Evolutionary conservation across 1,140 invertebrate genomes (phyloP).

Genomic region (Oscheius sp.): DNA sequence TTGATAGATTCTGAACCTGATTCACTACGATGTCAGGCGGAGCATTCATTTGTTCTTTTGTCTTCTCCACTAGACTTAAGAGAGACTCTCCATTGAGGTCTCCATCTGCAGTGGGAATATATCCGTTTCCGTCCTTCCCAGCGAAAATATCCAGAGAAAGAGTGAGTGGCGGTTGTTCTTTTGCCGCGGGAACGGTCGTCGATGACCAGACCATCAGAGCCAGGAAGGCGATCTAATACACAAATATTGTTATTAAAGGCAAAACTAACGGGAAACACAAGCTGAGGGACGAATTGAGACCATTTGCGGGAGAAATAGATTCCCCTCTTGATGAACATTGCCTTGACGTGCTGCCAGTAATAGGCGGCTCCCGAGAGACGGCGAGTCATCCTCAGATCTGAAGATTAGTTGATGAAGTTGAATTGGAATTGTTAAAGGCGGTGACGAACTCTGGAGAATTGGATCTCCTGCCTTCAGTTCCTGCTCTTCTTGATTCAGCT

Average conservation of each 20-base stretch:
- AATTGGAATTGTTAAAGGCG: not conserved
- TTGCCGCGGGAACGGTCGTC: slow-evolving; percentile 11
- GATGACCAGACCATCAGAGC: slow-evolving; percentile 25
- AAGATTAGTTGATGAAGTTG: slow-evolving; percentile 5
- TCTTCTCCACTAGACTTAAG: not conserved
- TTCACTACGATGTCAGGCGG: not conserved
- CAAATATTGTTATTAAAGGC: not conserved
- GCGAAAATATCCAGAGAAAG: slow-evolving; percentile 19
- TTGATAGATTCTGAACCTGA: not conserved
- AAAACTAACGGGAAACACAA: slow-evolving; percentile 35
- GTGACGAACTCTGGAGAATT: slow-evolving; percentile 22
- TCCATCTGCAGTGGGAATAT: not conserved
- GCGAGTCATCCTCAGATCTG: slow-evolving; percentile 23
- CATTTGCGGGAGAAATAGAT: slow-evolving; percentile 42
- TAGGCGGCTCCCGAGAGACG: slow-evolving; percentile 25
- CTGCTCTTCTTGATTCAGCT: not conserved
- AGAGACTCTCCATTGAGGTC: not conserved
- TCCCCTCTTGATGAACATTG: slow-evolving; percentile 41
- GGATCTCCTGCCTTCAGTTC: slow-evolving; percentile 25
- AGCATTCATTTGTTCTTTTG: not conserved
- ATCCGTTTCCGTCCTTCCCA: not conserved
- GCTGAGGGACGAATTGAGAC: slow-evolving; percentile 43
- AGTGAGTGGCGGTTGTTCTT: slow-evolving; percentile 24
- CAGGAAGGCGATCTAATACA: slow-evolving; percentile 14
- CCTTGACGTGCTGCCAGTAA: slow-evolving; percentile 28